A percentile compares a stretch with the other conserved stretches of the same genome.
Conservation (phyloP, 2,113 vertebrate species). For the Pygathrix nemaeus region DNA sequence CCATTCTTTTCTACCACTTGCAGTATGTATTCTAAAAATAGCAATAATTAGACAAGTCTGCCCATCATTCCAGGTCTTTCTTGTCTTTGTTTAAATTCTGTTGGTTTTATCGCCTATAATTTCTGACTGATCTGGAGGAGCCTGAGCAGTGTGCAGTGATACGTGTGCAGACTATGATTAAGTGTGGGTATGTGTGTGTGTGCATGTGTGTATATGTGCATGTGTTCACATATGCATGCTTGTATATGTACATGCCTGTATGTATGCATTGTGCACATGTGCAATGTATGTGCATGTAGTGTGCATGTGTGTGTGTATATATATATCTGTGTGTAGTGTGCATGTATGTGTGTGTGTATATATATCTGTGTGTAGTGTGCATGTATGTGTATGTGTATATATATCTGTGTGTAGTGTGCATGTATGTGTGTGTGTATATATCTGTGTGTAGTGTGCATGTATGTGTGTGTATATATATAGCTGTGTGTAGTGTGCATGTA, state of each 20-base stretch:
- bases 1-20: background rate
- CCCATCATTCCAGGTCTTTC: constrained; percentile 32
- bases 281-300: background rate
- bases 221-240: background rate
- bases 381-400: background rate
- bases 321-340: background rate
- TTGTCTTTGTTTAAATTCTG: constrained; percentile 64
- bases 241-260: no score
- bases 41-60: constrained; percentile 59
- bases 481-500: no score
- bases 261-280: no score
- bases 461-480: background rate
- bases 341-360: background rate
- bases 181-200: background rate
- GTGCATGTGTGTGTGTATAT: background rate
- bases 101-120: constrained; percentile 60
- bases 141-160: background rate
- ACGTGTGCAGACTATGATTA: background rate
- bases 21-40: constrained; percentile 64
- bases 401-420: no score
- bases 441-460: background rate
- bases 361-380: no score
- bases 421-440: background rate
- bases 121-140: constrained; percentile 44
- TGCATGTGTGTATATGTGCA: background rate